These are phyloP conservation scores for Sylvilagus bachmani DNA, from an alignment of 2,113 vertebrate species.

Conservation along the genomic window DNA sequence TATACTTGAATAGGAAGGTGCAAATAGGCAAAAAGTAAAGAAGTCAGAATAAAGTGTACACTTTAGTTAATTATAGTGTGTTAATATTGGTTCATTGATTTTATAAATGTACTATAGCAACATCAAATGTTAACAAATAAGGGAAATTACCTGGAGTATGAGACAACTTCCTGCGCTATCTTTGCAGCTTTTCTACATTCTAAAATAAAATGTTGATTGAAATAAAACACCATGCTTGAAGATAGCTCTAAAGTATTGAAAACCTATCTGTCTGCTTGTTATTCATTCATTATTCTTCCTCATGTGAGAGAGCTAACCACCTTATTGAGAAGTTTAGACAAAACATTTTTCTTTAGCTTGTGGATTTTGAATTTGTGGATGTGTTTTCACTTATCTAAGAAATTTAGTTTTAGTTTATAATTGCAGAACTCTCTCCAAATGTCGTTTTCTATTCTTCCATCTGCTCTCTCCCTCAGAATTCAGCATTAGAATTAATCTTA, in stretches of 20 bases:
- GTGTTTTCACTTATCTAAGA: neutral
- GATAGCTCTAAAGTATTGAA: neutral
- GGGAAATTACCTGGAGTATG: neutral
- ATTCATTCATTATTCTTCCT: neutral
- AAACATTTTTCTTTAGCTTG: neutral
- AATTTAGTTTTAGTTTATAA: neutral
- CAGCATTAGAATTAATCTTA: neutral
- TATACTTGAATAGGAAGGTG: neutral
- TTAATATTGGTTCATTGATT: neutral
- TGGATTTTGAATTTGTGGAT: neutral
- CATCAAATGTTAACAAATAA: neutral
- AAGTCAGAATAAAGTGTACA: neutral
- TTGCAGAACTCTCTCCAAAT: neutral
- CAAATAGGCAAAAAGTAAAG: neutral
- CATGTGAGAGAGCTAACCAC: neutral
- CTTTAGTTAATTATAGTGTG: neutral
- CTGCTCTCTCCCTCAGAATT: neutral
- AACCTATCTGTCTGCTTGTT: neutral
- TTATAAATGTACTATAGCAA: neutral
- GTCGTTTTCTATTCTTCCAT: neutral
- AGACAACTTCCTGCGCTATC: neutral
- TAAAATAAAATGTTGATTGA: neutral
- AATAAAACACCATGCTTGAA: neutral
- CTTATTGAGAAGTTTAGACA: neutral
- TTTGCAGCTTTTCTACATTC: neutral